Conservation (phyloP, 2,113 vertebrate species). For the Natator depressus region DNA sequence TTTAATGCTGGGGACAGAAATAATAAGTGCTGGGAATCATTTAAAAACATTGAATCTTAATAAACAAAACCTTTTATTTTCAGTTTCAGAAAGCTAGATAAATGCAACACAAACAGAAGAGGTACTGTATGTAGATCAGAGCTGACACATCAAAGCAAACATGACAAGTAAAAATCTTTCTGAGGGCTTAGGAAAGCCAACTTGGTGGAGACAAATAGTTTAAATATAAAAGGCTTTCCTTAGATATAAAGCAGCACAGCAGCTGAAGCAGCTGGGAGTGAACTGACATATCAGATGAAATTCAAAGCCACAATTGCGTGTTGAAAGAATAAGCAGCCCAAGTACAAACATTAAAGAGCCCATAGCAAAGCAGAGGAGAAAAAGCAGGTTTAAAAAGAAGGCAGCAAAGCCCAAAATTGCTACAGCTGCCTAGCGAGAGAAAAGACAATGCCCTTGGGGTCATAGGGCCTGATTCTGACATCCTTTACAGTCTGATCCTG, state of each 20-base stretch:
- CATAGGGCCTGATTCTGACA: no score
- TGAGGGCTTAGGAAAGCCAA: neutral
- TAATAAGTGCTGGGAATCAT: neutral
- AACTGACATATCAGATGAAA: neutral
- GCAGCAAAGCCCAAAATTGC: neutral
- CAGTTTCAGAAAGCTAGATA: neutral
- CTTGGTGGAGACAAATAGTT: neutral
- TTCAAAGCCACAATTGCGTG: rapidly evolving
- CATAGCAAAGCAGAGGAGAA: neutral
- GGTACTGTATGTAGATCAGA: neutral
- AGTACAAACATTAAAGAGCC: neutral
- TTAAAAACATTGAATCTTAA: neutral
- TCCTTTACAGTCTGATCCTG: neutral
- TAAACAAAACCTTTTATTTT: neutral
- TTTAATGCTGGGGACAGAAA: neutral
- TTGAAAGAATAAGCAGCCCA: neutral
- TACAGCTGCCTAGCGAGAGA: neutral
- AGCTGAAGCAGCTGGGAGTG: neutral
- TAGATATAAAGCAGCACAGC: neutral
- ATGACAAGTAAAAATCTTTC: neutral
- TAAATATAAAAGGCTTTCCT: neutral
- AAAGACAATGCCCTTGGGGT: neutral
- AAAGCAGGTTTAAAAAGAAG: neutral
- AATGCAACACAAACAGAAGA: neutral
- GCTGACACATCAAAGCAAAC: neutral